A percentile compares a stretch with the other conserved stretches of the same genome.
phyloP scores from a whole-genome alignment of 2,888 invertebrate genomes.

The Ctenicera cuprea region DNA sequence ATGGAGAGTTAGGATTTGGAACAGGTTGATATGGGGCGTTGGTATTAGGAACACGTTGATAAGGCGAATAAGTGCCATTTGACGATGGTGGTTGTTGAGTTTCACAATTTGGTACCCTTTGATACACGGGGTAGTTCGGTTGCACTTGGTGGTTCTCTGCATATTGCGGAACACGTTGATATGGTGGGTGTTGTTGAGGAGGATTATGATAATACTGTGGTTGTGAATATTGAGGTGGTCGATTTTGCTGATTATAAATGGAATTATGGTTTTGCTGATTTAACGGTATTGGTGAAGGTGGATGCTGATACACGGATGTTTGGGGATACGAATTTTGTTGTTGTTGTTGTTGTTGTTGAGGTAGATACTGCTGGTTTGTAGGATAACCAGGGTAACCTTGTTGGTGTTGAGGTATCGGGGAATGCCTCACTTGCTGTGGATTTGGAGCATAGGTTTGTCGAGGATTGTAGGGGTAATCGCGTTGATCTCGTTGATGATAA shows the following conservation, averaged over 20 bases:
- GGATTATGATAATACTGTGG: conserved; percentile 40
- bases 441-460: conserved; percentile 20
- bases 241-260: conserved; percentile 35
- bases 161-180: conserved; percentile 51
- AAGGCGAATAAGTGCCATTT: conserved; percentile 50
- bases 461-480: conserved; percentile 19
- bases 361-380: conserved; percentile 60
- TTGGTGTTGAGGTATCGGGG: conserved; percentile 55
- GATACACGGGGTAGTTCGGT: conserved; percentile 37
- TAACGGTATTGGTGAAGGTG: conserved; percentile 67
- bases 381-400: conserved; percentile 31
- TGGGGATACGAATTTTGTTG: conserved; percentile 61
- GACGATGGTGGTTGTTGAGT: conserved; percentile 6
- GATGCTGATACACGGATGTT: conserved; percentile 61
- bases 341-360: conserved; percentile 35
- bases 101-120: conserved; percentile 38
- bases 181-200: conserved; percentile 45
- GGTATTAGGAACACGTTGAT: conserved; percentile 57
- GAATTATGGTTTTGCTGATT: conserved; percentile 35
- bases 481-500: conserved; percentile 28
- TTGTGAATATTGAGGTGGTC: conserved; percentile 21
- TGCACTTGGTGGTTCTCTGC: conserved; percentile 34
- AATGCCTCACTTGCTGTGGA: conserved; percentile 56
- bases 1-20: conserved; percentile 56
- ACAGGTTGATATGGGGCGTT: conserved; percentile 62